These are phyloP conservation scores for Tiaroga cobitis DNA, from an alignment of 2,797 vertebrate species.

Conservation along the genomic window DNA sequence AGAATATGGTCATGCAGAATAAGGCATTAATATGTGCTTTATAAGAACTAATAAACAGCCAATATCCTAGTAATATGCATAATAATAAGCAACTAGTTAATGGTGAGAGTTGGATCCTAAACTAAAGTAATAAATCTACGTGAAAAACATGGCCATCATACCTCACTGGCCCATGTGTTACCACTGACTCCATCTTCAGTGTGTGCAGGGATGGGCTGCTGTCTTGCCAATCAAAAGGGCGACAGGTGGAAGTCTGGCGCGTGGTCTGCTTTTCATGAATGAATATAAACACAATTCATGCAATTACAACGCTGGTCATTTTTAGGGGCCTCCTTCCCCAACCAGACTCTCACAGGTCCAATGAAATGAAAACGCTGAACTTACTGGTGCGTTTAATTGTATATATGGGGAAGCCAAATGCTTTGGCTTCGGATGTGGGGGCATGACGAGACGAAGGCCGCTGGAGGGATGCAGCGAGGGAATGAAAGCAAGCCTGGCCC, in stretches of 20 bases:
- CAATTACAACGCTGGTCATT: conserved; percentile 84
- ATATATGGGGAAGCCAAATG: conserved; percentile 77
- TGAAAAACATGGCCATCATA: background rate
- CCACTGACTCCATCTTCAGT: background rate
- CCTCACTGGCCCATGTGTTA: background rate
- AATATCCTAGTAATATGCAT: background rate
- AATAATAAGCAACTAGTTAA: background rate
- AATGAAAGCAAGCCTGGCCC: conserved; percentile 74
- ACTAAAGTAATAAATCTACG: background rate
- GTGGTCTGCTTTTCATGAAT: conserved; percentile 89
- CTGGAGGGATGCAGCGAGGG: conserved; percentile 53
- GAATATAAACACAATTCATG: conserved; percentile 93
- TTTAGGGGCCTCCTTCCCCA: conserved; percentile 64
- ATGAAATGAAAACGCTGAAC: conserved; percentile 85
- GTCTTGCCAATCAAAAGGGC: conserved; percentile 91
- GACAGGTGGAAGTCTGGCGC: conserved; percentile 91
- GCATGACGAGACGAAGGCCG: conserved; percentile 68
- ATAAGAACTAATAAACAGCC: background rate
- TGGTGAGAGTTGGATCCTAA: background rate
- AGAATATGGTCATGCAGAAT: background rate
- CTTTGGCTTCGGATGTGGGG: conserved; percentile 53
- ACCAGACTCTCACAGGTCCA: conserved; percentile 73
- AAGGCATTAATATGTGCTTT: background rate
- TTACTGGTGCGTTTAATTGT: conserved; percentile 91
- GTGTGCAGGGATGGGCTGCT: conserved; percentile 79